These are phyloP conservation scores for Leptopilina myrica DNA, from an alignment of 2,888 invertebrate species.

Conservation along the genomic window DNA sequence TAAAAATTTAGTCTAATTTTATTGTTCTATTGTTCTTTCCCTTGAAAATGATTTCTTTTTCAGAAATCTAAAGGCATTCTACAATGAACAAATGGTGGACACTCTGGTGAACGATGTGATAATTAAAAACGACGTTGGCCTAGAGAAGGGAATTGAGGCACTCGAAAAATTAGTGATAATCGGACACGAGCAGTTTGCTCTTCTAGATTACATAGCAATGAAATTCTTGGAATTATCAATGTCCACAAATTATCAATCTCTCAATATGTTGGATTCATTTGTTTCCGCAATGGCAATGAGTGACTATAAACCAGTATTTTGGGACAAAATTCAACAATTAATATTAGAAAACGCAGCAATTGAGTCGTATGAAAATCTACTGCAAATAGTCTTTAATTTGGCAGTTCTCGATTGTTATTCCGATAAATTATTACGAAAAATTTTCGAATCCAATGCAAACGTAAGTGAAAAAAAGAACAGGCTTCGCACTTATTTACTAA, in stretches of 20 bases:
- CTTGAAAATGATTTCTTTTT: neutral
- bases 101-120: neutral
- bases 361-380: constrained; percentile 70
- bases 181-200: constrained; percentile 73
- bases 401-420: constrained; percentile 81
- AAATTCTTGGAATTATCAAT: constrained; percentile 76
- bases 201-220: constrained; percentile 80
- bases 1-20: too few species aligned
- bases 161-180: constrained; percentile 13
- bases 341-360: constrained; percentile 65
- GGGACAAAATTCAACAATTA: constrained; percentile 77
- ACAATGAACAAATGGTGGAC: constrained; percentile 31
- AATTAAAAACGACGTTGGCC: constrained; percentile 32
- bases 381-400: constrained; percentile 79
- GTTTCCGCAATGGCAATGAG: constrained; percentile 80
- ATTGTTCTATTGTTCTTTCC: too few species aligned
- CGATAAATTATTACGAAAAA: constrained; percentile 77
- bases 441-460: constrained; percentile 75
- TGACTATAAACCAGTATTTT: constrained; percentile 81
- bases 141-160: constrained; percentile 9
- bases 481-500: too few species aligned
- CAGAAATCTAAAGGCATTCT: neutral
- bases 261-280: constrained; percentile 73
- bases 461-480: too few species aligned
- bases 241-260: constrained; percentile 74